Conservation (phyloP, 2,113 vertebrate genomes). For the Neodon shergylaensis region DNA sequence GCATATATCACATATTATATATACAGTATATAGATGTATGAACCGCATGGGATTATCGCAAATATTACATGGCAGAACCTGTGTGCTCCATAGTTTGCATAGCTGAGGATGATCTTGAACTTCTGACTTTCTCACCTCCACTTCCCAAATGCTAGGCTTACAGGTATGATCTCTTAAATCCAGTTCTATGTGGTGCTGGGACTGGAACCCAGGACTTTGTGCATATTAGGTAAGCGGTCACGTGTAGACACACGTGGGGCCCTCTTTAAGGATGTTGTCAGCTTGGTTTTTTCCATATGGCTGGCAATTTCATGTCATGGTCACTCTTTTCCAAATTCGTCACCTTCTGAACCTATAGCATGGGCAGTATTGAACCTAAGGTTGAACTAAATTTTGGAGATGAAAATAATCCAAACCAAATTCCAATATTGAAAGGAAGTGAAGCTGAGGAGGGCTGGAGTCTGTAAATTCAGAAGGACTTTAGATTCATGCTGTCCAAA, state of each 20-base stretch:
- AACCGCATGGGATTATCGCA: neutral
- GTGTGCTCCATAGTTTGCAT: neutral
- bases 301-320: neutral
- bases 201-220: neutral
- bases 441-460: neutral
- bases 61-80: constrained; percentile 17
- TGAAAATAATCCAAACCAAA: constrained; percentile 3
- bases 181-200: neutral
- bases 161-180: neutral
- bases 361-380: neutral
- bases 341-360: neutral
- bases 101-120: neutral
- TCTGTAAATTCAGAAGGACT: neutral
- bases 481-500: neutral
- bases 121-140: neutral
- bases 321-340: neutral
- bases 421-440: neutral
- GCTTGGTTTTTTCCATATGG: neutral
- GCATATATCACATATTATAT: neutral
- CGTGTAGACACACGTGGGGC: neutral
- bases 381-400: neutral
- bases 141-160: neutral
- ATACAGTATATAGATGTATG: neutral
- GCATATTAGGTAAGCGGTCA: neutral
- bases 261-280: neutral